These are phyloP conservation scores for Thomomys bottae DNA, from an alignment of 2,113 vertebrate species.

Conservation along the genomic window DNA sequence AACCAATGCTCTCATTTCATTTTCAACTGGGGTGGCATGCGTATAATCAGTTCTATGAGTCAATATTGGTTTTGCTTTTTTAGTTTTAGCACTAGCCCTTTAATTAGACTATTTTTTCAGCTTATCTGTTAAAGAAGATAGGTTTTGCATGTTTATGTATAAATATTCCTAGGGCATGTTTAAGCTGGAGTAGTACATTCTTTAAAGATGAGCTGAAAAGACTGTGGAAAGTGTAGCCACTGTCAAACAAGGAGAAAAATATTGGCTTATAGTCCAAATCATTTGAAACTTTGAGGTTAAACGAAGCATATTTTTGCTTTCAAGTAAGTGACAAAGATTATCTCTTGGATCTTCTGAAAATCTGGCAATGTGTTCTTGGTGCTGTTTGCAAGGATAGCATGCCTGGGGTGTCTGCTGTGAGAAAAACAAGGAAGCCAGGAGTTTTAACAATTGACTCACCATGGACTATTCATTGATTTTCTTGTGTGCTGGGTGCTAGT, in stretches of 20 bases:
- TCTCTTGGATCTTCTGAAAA: conserved; percentile 41
- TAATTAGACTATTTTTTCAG: neutral
- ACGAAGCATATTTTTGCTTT: conserved; percentile 34
- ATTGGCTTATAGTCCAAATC: neutral
- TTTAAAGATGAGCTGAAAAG: conserved; percentile 20
- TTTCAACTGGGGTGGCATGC: conserved; percentile 29
- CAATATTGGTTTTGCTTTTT: conserved; percentile 21
- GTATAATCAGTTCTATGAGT: conserved; percentile 20
- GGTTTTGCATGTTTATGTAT: conserved; percentile 54
- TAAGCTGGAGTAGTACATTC: neutral
- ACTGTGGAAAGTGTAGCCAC: neutral
- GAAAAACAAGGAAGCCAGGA: conserved; percentile 12
- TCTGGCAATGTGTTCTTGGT: conserved; percentile 40
- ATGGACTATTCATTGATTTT: neutral
- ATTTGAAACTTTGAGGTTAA: conserved; percentile 35
- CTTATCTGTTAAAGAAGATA: conserved; percentile 27
- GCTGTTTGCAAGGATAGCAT: neutral
- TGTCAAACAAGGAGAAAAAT: neutral
- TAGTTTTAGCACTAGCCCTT: conserved; percentile 18
- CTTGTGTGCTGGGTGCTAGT: neutral
- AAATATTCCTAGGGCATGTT: conserved; percentile 33
- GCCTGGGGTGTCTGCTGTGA: conserved; percentile 15
- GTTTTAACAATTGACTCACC: neutral
- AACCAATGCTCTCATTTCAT: neutral
- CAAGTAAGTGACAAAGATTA: neutral